Evolutionary conservation across 2,113 vertebrate species (phyloP), one percentile per base, ranked within the genome.

Genomic region (Rhynchopsitta pachyrhyncha): DNA sequence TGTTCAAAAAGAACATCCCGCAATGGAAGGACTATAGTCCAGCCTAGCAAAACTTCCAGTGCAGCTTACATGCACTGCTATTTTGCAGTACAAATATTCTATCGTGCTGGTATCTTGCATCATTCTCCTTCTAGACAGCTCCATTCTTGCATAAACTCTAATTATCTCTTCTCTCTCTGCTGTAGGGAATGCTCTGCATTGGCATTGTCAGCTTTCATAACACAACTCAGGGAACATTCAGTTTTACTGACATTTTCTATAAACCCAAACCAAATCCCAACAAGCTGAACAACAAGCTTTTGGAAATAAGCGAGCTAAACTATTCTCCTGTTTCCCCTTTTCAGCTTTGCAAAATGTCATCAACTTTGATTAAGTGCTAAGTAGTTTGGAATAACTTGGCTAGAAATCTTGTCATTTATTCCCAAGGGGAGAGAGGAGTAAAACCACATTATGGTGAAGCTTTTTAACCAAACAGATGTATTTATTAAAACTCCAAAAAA

Each of bases 391-490:
- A 39, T 41, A 77, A 76, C 10, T 53, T 79, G 39, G 8, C 6
- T 82, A 81, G 50, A 62, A 94, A 92, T 86, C 49, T 53, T 74
- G 35, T 70, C 7, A 11, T 59, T 68, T 10, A 23, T 73, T 57
- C 28, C 52, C 44, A 24, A 49, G 17, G 52, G 17, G 13, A 77
- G 69, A 92, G 23, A 33, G 8, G 29, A 55, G 16, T 37, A 68
- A 74, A 74, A 31, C 59, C 71, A 67, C 27, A 13, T 62, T 35
- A 53, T 52, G 33, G 44, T 17, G 33, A 79, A 79, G 50, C 44
- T 82, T 95, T 95, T 93, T 55, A 96, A 76, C 74, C 42, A 76
- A 53, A 95, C 5, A 89, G 28, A 59, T 91, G 46, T 70, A 62
- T 44, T 42, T 82, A 82, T 62, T 92, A 92, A 64, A 94, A 91